A percentile compares a stretch with the other conserved stretches of the same genome.
Evolutionary conservation across 37 sponge, comb jelly and placozoan species (phyloP).

Genomic region (Halichondria panicea): DNA sequence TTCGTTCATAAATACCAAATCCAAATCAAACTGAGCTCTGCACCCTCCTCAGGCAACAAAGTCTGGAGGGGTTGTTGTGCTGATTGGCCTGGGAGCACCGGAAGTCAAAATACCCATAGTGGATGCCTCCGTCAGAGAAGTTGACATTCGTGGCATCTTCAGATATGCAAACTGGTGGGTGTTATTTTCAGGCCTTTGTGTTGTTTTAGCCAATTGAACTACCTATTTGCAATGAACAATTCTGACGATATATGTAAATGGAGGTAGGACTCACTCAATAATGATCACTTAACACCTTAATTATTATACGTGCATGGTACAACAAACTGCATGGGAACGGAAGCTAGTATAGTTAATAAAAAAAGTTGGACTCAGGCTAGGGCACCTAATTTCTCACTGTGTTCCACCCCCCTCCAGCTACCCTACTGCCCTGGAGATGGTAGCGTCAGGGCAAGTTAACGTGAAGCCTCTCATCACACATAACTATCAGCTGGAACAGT

Average conservation of each 20-base stretch:
- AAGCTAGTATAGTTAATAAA: no score
- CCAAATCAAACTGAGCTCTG: no score
- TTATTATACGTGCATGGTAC: no score
- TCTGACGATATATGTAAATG: no score
- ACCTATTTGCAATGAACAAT: no score
- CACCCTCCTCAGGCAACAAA: slow-evolving; percentile 64
- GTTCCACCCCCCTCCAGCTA: slow-evolving; percentile 56
- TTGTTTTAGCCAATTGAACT: no score
- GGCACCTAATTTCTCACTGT: neutral
- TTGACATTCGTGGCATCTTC: slow-evolving; percentile 96
- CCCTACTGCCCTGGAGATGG: slow-evolving; percentile 87
- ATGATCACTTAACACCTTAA: no score
- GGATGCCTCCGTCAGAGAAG: slow-evolving; percentile 88
- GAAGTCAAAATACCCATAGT: slow-evolving; percentile 84
- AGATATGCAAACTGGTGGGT: slow-evolving; percentile 79
- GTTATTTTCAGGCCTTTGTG: no score
- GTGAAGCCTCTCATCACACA: slow-evolving; percentile 94
- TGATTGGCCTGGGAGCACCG: slow-evolving; percentile 91
- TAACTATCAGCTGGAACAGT: slow-evolving; percentile 70
- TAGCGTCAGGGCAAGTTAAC: slow-evolving; percentile 80
- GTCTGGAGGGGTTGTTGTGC: slow-evolving; percentile 84
- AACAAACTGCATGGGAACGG: no score
- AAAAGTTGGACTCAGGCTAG: neutral
- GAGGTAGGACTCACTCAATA: no score
- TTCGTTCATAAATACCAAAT: no score